phyloP scores from a whole-genome alignment of 2,888 invertebrate genomes.

The Empis livida region DNA sequence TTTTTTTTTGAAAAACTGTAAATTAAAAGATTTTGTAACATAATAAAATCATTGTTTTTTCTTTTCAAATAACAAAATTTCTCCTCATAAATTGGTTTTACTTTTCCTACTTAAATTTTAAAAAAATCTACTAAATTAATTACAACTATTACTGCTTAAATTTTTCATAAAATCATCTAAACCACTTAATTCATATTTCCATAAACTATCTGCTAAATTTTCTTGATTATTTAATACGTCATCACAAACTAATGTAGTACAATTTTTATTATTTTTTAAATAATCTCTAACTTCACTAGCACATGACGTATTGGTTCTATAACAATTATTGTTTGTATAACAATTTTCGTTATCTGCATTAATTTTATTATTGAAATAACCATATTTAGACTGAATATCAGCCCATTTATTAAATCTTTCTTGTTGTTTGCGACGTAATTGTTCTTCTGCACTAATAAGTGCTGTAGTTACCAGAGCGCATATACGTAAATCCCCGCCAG shows the following conservation, averaged over 20 bases:
- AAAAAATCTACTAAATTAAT: too few species aligned
- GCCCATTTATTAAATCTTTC: conserved; percentile 41
- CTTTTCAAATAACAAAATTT: not conserved
- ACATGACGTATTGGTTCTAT: conserved; percentile 5
- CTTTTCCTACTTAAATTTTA: too few species aligned
- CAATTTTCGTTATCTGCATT: conserved; percentile 12
- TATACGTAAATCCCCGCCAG: conserved; percentile 39
- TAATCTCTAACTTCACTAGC: conserved; percentile 6
- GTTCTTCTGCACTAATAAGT: conserved; percentile 39
- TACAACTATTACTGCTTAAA: conserved; percentile 26
- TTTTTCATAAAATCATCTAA: conserved; percentile 45
- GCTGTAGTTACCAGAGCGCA: conserved; percentile 44
- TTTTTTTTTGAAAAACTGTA: not conserved
- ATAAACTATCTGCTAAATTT: conserved; percentile 19
- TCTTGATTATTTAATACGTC: not conserved
- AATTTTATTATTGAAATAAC: not conserved
- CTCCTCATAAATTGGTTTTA: not conserved
- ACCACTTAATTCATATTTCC: conserved; percentile 41
- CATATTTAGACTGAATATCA: conserved; percentile 30
- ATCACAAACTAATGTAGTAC: not conserved
- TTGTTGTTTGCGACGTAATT: conserved; percentile 42
- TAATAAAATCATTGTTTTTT: not conserved
- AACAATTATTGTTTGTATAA: conserved; percentile 3
- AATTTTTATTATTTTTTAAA: not conserved
- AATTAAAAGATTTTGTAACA: not conserved